Conservation (phyloP, 2,113 vertebrate genomes). For the Gymnocephalus cernua region DNA sequence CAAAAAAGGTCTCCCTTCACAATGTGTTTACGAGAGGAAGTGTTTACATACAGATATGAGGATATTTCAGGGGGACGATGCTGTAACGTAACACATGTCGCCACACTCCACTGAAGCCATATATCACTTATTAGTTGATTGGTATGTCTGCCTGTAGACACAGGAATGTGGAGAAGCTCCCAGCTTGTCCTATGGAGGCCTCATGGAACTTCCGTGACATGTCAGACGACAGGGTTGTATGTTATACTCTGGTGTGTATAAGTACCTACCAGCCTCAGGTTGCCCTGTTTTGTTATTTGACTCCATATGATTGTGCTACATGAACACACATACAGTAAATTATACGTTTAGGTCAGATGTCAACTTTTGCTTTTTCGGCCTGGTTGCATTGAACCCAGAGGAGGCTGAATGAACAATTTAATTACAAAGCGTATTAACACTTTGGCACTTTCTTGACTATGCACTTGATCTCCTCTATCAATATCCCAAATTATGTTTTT, state of each 20-base stretch:
- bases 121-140: constrained; percentile 66
- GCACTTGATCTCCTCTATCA: too few relatives aligned
- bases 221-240: constrained; percentile 4
- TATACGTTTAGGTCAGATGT: constrained; percentile 6
- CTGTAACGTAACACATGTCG: constrained; percentile 47
- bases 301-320: neutral
- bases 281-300: constrained; percentile 54
- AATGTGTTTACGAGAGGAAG: constrained; percentile 21
- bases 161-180: constrained; percentile 64
- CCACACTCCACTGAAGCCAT: constrained; percentile 57
- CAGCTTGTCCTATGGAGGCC: constrained; percentile 24
- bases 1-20: neutral
- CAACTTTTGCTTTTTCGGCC: neutral
- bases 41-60: constrained; percentile 61
- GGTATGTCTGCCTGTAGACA: constrained; percentile 60
- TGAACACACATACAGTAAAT: neutral
- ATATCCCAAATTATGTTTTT: too few relatives aligned
- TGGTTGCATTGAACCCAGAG: neutral
- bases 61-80: neutral
- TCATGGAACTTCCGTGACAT: neutral
- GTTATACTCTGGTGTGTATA: constrained; percentile 2
- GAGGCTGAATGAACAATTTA: neutral
- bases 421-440: neutral
- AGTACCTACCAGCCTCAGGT: constrained; percentile 4
- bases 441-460: too few relatives aligned